Percentiles rank a stretch among this genome's conserved stretches.
These are phyloP conservation scores for Gryllus bimaculatus DNA, from an alignment of 1,140 invertebrate species.

Conservation along the genomic window DNA sequence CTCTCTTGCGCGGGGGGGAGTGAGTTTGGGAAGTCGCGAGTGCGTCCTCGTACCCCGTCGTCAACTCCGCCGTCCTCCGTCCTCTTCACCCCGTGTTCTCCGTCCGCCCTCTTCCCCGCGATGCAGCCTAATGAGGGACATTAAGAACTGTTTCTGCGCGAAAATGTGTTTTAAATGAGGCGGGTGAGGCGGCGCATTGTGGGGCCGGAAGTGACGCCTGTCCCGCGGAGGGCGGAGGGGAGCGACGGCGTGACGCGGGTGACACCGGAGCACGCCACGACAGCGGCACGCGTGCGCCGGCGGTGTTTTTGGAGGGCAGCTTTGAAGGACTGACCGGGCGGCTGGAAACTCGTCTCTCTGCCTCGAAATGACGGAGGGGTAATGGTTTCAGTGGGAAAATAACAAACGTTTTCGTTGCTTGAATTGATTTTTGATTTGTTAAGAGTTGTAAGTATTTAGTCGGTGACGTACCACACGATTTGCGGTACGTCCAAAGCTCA, in stretches of 20 bases:
- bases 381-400: no score
- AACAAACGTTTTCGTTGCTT: no score
- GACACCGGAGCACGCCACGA: no score
- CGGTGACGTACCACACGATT: no score
- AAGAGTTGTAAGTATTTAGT: no score
- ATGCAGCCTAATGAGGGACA: not conserved
- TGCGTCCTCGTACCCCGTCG: not conserved
- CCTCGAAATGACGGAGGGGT: no score
- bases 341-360: no score
- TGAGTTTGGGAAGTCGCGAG: not conserved
- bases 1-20: not conserved
- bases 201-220: not conserved
- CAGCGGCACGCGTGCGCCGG: no score
- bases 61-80: not conserved
- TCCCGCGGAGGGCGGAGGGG: not conserved
- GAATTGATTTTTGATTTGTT: no score
- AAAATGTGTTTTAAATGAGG: slow-evolving; percentile 1
- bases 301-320: no score
- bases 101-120: not conserved
- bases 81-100: not conserved
- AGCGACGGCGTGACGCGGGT: not conserved
- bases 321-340: no score
- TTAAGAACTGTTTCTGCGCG: not conserved
- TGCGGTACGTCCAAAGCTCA: no score
- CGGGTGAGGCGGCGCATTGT: not conserved